Evolutionary conservation across 2,797 vertebrate species (phyloP), one percentile per base, ranked within the genome.

Genomic region (Crotalus adamanteus): DNA sequence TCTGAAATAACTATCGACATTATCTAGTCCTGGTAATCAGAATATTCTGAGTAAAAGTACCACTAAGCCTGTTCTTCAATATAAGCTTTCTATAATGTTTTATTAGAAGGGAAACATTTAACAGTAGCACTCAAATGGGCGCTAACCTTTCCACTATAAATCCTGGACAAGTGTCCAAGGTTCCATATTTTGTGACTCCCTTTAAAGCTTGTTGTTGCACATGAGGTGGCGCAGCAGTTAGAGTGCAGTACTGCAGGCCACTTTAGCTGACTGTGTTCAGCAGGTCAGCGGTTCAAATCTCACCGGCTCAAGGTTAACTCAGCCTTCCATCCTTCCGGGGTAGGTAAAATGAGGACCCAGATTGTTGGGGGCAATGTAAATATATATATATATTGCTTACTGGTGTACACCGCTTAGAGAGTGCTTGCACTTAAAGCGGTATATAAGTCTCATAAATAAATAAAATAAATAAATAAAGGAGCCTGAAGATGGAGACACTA

Each of bases 161-260:
- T 1, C 1, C 55, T 86, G 89, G 26, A 83, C 0, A 61, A 31
- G 2, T 1, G 42, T 86, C 6, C 59, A 85, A 63, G 4, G 57
- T 95, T 94, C 91, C 4, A 0, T n/a, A 8, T 2, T n/a, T 42
- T 93, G 92, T 96, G 92, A 26, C 31, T 87, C 91, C 55, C 90
- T 92, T 2, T 51, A 93, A 93, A 86, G 94, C 51, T 61, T 95
- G 86, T 92, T 94, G 94, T 94, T 95, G 12, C 18, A 90, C 59
- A 88, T 42, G 22, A 37, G 37, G 37, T 37, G 37, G 37, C 37
- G 37, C 37, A 37, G 37, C 37, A 37, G 37, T 37, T 37, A 37
- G 37, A 37, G 37, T 37, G 37, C 37, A 37, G 37, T 37, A 2
- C 37, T 37, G 37, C 37, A 37, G 37, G 37, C 37, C 37, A 37